Percentiles rank a stretch among this genome's conserved stretches.
Evolutionary conservation across 2,113 vertebrate genomes (phyloP).

Genomic region (Catharus bicknelli): DNA sequence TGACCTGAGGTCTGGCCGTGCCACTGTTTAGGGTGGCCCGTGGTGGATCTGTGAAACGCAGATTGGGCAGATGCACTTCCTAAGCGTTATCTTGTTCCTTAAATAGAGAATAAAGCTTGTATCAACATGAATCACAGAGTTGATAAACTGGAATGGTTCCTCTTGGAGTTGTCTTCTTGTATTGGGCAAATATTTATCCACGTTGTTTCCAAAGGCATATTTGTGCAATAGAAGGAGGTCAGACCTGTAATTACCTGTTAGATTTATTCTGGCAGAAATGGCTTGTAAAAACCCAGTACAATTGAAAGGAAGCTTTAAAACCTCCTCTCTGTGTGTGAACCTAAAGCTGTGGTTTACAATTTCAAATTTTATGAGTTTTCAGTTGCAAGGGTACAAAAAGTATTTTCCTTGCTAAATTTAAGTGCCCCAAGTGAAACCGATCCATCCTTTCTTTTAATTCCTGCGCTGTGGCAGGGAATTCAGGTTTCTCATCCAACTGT

Average conservation of each 20-base stretch:
- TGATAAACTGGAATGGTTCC: constrained; percentile 69
- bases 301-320: neutral
- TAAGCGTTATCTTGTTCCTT: constrained; percentile 1
- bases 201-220: constrained; percentile 54
- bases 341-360: neutral
- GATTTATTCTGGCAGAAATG: neutral
- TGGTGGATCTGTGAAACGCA: accelerated
- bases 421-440: neutral
- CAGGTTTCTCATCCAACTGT: neutral
- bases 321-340: neutral
- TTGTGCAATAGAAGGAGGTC: constrained; percentile 54
- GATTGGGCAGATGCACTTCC: constrained; percentile 20
- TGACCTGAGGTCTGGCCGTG: neutral
- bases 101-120: constrained; percentile 50
- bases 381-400: neutral
- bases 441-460: neutral
- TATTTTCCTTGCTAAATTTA: neutral
- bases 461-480: neutral
- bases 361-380: neutral
- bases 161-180: constrained; percentile 1
- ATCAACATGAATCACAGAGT: constrained; percentile 43
- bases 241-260: constrained; percentile 60
- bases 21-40: neutral
- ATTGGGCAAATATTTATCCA: constrained; percentile 62
- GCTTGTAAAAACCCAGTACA: neutral